These are phyloP conservation scores for Myotis findleyi DNA, from an alignment of 2,797 vertebrate species.

Conservation along the genomic window DNA sequence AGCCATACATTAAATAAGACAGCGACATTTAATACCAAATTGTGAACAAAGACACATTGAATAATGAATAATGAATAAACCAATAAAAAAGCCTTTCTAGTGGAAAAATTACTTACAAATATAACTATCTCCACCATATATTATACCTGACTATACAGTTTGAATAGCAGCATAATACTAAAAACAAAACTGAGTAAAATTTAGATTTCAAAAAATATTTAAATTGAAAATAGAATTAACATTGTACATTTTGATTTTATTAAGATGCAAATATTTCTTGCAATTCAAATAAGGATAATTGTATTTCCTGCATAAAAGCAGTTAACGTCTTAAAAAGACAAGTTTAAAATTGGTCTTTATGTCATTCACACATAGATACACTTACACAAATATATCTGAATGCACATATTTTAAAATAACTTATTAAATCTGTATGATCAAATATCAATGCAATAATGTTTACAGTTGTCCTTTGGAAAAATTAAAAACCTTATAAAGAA, in stretches of 20 bases:
- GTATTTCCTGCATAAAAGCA: not conserved
- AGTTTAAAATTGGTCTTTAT: slow-evolving; percentile 8
- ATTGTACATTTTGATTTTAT: not conserved
- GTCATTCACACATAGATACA: not conserved
- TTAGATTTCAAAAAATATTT: slow-evolving; percentile 34
- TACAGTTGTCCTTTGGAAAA: not conserved
- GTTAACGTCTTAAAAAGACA: slow-evolving; percentile 12
- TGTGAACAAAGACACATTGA: slow-evolving; percentile 1
- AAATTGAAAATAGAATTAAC: slow-evolving; percentile 39
- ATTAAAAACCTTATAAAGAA: slow-evolving; percentile 35
- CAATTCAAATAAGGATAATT: not conserved
- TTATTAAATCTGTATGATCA: slow-evolving; percentile 18
- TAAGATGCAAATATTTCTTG: not conserved
- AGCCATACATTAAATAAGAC: not conserved
- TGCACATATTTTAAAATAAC: not conserved
- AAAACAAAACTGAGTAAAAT: slow-evolving; percentile 11
- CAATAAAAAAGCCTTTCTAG: not conserved
- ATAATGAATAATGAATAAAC: slow-evolving; percentile 5
- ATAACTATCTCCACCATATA: not conserved
- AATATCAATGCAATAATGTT: not conserved
- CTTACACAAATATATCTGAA: not conserved
- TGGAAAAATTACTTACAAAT: not conserved
- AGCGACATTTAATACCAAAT: not conserved
- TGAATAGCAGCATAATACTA: not conserved
- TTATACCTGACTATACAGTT: not conserved